phyloP scores from a whole-genome alignment of 2,797 vertebrate species.

The Urosaurus nigricauda region DNA sequence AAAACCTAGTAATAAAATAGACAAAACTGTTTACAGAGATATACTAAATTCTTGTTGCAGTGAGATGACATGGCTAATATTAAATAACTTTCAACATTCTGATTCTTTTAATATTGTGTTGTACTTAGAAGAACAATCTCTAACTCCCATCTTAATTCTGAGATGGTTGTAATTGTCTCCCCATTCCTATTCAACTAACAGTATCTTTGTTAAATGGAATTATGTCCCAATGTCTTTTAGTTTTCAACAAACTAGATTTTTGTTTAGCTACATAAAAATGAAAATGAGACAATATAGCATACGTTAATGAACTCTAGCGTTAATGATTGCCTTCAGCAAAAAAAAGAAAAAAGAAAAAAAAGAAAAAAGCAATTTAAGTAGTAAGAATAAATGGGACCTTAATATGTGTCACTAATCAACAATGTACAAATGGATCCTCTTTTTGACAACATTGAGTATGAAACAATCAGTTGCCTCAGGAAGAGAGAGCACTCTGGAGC shows the following conservation, averaged over 20 bases:
- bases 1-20: not conserved
- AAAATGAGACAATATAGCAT: slow-evolving; percentile 59
- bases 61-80: not conserved
- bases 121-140: not conserved
- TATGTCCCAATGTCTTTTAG: slow-evolving; percentile 13
- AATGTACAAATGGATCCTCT: slow-evolving; percentile 55
- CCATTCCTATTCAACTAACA: not conserved
- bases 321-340: slow-evolving; percentile 64
- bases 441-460: slow-evolving; percentile 61
- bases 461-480: slow-evolving; percentile 60
- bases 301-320: slow-evolving; percentile 66
- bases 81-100: not conserved
- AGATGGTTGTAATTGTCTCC: not conserved
- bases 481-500: slow-evolving; percentile 42
- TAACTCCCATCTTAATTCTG: not conserved
- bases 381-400: slow-evolving; percentile 65
- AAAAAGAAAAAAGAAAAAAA: too few species aligned
- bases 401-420: slow-evolving; percentile 69
- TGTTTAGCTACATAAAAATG: slow-evolving; percentile 43
- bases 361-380: slow-evolving; percentile 64
- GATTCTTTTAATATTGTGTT: not conserved
- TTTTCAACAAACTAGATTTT: slow-evolving; percentile 37
- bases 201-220: slow-evolving; percentile 58
- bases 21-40: not conserved
- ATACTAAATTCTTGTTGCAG: not conserved